A percentile compares a stretch with the other conserved stretches of the same genome.
phyloP scores from a whole-genome alignment of 2,113 vertebrate species.

The Lagopus leucura region DNA sequence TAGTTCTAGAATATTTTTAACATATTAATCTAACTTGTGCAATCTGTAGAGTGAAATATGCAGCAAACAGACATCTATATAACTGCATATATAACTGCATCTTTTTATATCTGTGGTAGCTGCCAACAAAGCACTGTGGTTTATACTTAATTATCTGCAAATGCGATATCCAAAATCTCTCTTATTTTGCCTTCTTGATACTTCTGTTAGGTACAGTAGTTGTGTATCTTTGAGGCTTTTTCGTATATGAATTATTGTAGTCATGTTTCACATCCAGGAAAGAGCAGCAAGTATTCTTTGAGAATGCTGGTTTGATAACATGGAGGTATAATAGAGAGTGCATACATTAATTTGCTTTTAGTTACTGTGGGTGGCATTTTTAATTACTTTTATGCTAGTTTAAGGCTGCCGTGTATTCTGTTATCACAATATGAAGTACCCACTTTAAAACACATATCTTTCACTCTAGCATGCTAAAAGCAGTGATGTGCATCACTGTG shows the following conservation, averaged over 20 bases:
- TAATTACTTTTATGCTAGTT: background rate
- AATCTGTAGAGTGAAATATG: background rate
- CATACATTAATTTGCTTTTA: background rate
- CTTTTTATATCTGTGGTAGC: background rate
- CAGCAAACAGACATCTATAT: background rate
- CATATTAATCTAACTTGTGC: background rate
- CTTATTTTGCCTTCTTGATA: background rate
- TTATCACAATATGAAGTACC: background rate
- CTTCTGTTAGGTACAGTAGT: background rate
- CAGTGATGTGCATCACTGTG: background rate
- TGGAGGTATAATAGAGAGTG: background rate
- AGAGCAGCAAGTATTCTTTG: background rate
- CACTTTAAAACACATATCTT: background rate
- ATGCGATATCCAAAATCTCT: background rate
- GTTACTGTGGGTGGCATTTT: background rate
- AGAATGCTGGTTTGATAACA: background rate
- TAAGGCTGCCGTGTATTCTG: background rate
- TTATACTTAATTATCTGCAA: background rate
- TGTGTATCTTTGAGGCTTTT: background rate
- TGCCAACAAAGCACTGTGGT: background rate
- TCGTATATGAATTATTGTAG: background rate
- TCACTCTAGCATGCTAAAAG: background rate
- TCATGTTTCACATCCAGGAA: background rate
- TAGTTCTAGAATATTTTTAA: background rate
- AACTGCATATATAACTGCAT: background rate